Percentiles rank a stretch among this genome's conserved stretches.
Conservation (phyloP, 2,113 vertebrate genomes). For the Probosciger aterrimus region DNA sequence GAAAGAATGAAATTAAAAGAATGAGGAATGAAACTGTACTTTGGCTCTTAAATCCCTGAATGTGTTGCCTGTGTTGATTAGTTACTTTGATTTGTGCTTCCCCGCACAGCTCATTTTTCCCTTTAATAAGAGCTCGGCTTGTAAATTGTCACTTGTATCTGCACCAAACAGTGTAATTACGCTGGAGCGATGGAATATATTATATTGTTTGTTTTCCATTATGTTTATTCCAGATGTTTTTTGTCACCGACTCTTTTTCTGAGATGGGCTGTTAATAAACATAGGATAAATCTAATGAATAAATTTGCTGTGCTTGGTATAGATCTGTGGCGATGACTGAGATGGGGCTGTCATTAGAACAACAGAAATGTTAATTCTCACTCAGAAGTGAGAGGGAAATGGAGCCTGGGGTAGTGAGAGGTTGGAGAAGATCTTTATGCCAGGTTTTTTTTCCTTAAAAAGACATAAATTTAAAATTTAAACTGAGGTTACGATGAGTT, state of each 20-base stretch:
- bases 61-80: constrained; percentile 47
- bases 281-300: constrained; percentile 49
- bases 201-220: constrained; percentile 62
- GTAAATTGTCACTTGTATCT: constrained; percentile 58
- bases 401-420: not conserved
- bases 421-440: not conserved
- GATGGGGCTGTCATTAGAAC: not conserved
- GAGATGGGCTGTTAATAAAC: constrained; percentile 49
- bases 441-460: not conserved
- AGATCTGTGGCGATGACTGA: not conserved
- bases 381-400: not conserved
- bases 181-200: constrained; percentile 41
- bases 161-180: constrained; percentile 57
- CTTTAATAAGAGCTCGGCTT: constrained; percentile 45
- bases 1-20: constrained; percentile 49
- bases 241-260: constrained; percentile 52
- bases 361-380: not conserved
- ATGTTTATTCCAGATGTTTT: constrained; percentile 64
- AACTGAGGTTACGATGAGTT: not conserved
- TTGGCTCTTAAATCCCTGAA: constrained; percentile 53
- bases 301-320: not conserved
- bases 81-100: constrained; percentile 59
- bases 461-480: not conserved
- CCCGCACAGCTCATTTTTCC: constrained; percentile 34
- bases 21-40: constrained; percentile 33